Conservation (phyloP, 2,797 vertebrate genomes). For the Bradypodion ventrale region DNA sequence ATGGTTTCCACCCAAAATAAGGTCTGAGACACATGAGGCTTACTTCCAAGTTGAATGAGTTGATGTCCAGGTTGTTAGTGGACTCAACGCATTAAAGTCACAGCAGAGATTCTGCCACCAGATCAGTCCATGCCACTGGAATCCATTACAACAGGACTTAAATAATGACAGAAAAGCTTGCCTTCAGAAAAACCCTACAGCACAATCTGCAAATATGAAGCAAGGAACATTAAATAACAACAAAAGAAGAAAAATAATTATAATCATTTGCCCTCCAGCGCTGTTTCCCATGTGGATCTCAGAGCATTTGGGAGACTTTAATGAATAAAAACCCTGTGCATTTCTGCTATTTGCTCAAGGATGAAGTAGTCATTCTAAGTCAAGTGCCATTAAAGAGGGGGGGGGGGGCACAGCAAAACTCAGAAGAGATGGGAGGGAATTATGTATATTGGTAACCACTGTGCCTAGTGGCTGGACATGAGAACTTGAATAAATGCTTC, state of each 20-base stretch:
- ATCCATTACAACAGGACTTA: neutral
- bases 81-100: neutral
- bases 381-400: neutral
- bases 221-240: neutral
- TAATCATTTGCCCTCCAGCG: neutral
- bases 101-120: too few species aligned
- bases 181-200: neutral
- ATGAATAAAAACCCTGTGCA: neutral
- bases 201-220: neutral
- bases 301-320: neutral
- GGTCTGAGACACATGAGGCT: neutral
- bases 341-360: accelerated
- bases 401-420: neutral
- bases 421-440: accelerated
- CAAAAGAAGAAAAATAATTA: neutral
- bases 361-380: neutral
- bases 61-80: neutral
- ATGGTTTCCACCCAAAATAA: neutral
- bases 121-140: too few species aligned
- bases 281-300: neutral
- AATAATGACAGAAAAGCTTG: accelerated
- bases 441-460: neutral
- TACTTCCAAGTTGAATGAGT: neutral
- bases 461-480: neutral
- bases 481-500: conserved; percentile 22